Evolutionary conservation across 1,140 invertebrate genomes (phyloP).

Genomic region (Nomia melanderi): DNA sequence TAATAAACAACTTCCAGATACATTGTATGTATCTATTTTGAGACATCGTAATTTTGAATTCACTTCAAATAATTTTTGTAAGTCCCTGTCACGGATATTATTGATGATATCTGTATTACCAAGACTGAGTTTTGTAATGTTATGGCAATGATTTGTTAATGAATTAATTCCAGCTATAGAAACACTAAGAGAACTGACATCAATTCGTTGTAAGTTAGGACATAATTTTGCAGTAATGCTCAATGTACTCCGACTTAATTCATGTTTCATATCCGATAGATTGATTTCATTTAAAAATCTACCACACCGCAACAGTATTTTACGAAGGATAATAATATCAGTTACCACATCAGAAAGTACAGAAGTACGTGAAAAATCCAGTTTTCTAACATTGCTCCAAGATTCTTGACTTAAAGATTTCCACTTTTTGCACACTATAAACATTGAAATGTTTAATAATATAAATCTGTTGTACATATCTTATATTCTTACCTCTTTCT

Average conservation of each 20-base stretch:
- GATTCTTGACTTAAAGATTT: constrained; percentile 68
- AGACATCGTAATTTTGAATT: constrained; percentile 70
- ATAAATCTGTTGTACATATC: not conserved
- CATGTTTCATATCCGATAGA: constrained; percentile 44
- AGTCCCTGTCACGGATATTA: constrained; percentile 69
- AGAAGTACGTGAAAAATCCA: constrained; percentile 63
- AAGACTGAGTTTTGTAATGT: constrained; percentile 70
- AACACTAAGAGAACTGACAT: constrained; percentile 68
- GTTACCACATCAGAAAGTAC: constrained; percentile 39
- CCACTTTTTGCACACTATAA: constrained; percentile 77
- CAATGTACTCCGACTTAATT: constrained; percentile 69
- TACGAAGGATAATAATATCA: constrained; percentile 66
- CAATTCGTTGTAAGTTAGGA: constrained; percentile 71
- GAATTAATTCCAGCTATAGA: constrained; percentile 70
- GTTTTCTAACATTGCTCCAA: constrained; percentile 67
- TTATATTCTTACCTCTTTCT: constrained; percentile 69
- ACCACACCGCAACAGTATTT: constrained; percentile 74
- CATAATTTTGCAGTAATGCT: constrained; percentile 73
- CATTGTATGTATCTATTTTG: constrained; percentile 54
- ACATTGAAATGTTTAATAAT: constrained; percentile 24
- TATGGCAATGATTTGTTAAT: constrained; percentile 64
- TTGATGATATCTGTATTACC: constrained; percentile 17
- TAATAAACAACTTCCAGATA: constrained; percentile 70
- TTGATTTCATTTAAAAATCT: constrained; percentile 70
- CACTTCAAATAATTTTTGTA: constrained; percentile 69